Evolutionary conservation across 1,140 invertebrate genomes (phyloP).

Genomic region (Drosophila baimaii): DNA sequence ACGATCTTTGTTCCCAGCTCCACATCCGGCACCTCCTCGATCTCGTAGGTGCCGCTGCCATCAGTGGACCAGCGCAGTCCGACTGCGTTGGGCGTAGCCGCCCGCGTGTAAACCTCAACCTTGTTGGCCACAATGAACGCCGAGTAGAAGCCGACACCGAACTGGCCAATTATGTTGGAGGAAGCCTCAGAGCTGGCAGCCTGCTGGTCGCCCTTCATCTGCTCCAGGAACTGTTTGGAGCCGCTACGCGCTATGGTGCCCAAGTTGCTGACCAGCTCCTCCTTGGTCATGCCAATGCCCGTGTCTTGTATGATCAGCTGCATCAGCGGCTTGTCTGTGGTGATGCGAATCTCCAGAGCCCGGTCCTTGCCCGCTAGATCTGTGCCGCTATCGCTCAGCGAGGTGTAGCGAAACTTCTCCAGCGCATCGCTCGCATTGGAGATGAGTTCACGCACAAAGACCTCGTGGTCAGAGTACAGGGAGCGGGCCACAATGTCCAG

Average conservation of each 20-base stretch:
- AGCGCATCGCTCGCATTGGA: constrained; percentile 99
- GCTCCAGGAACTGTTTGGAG: constrained; percentile 96
- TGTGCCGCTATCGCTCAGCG: constrained; percentile 86
- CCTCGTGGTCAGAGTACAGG: constrained; percentile 98
- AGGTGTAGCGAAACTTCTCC: constrained; percentile 94
- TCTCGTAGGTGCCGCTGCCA: constrained; percentile 96
- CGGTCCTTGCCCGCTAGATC: constrained; percentile 86
- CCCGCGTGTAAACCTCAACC: constrained; percentile 95
- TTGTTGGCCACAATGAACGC: constrained; percentile 98
- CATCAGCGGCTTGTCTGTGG: constrained; percentile 93
- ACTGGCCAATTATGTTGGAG: constrained; percentile 97
- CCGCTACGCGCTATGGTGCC: constrained; percentile 98
- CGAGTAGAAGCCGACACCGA: constrained; percentile 99
- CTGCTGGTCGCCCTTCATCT: constrained; percentile 90
- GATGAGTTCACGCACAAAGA: constrained; percentile 97
- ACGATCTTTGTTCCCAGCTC: constrained; percentile 97
- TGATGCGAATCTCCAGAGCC: constrained; percentile 94
- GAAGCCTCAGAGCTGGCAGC: constrained; percentile 85
- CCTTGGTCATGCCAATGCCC: constrained; percentile 97
- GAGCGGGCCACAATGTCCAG: constrained; percentile 98
- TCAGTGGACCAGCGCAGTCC: constrained; percentile 95
- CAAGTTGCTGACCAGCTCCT: constrained; percentile 95
- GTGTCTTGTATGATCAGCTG: constrained; percentile 96
- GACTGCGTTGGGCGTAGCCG: constrained; percentile 86
- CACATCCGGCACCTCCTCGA: constrained; percentile 92